Evolutionary conservation across 2,113 vertebrate species (phyloP).

Genomic region (Carlito syrichta): DNA sequence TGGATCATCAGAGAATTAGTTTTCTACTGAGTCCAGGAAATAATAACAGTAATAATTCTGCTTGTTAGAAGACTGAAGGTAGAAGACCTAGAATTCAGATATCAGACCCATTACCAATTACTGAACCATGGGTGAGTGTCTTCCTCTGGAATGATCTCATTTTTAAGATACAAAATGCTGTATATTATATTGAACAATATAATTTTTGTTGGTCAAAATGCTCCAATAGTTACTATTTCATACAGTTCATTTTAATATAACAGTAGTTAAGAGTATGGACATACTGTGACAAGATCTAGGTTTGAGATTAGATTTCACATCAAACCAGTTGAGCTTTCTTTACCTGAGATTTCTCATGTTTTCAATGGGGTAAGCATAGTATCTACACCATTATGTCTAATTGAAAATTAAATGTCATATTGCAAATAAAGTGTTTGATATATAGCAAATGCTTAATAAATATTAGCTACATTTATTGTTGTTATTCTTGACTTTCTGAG

Average conservation of each 20-base stretch:
- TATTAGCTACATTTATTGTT: background rate
- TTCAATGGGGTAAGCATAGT: background rate
- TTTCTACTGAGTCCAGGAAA: conserved; percentile 10
- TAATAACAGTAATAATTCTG: background rate
- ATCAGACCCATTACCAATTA: background rate
- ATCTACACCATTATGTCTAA: background rate
- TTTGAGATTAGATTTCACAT: background rate
- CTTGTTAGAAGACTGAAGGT: background rate
- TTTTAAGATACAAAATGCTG: background rate
- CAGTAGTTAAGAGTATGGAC: background rate
- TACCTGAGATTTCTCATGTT: background rate
- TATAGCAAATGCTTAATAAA: background rate
- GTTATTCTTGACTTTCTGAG: conserved; percentile 26
- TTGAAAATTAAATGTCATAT: background rate
- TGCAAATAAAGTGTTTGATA: background rate
- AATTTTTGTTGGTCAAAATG: background rate
- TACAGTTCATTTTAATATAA: background rate
- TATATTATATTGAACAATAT: background rate
- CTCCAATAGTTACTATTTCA: background rate
- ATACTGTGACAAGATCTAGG: background rate
- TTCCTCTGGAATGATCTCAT: background rate
- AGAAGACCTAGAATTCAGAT: background rate
- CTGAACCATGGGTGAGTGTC: background rate
- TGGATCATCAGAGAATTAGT: conserved; percentile 24
- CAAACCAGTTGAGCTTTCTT: background rate